phyloP scores from a whole-genome alignment of 2,797 vertebrate species.

The Tenualosa ilisha region DNA sequence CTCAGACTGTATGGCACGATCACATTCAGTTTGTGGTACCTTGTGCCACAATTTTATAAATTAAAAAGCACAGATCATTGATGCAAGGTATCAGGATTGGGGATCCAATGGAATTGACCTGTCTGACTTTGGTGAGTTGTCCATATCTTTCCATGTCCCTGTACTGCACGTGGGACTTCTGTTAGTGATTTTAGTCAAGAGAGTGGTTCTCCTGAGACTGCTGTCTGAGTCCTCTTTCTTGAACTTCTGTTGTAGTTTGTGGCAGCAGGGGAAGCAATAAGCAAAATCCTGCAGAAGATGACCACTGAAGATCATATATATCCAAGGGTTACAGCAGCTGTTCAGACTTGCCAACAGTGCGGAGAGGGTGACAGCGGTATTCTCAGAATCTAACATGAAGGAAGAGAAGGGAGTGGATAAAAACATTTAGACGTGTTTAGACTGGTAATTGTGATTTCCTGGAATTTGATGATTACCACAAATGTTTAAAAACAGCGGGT shows the following conservation, averaged over 20 bases:
- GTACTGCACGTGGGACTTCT: slow-evolving; percentile 84
- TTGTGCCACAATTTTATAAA: background rate
- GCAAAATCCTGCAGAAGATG: slow-evolving; percentile 92
- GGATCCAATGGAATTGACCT: slow-evolving; percentile 58
- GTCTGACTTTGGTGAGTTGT: slow-evolving; percentile 73
- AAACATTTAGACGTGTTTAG: background rate
- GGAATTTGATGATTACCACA: background rate
- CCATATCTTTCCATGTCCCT: slow-evolving; percentile 78
- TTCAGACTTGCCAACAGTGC: slow-evolving; percentile 93
- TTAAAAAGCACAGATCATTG: background rate
- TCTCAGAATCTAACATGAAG: slow-evolving; percentile 84
- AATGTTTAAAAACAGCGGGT: background rate
- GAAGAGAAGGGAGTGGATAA: slow-evolving; percentile 48
- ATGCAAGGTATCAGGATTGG: background rate
- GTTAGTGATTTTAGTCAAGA: slow-evolving; percentile 80
- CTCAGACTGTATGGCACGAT: background rate
- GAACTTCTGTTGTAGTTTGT: slow-evolving; percentile 68
- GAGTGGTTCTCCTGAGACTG: slow-evolving; percentile 83
- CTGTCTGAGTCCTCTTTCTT: slow-evolving; percentile 92
- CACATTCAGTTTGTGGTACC: background rate
- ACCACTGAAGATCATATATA: slow-evolving; percentile 98
- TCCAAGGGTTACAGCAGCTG: slow-evolving; percentile 98
- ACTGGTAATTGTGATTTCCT: slow-evolving; percentile 6
- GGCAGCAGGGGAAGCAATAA: slow-evolving; percentile 82
- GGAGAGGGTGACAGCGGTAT: slow-evolving; percentile 86